Evolutionary conservation across 1,140 invertebrate species (phyloP), one percentile per base, ranked within the genome.

Genomic region (Drosophila santomea): DNA sequence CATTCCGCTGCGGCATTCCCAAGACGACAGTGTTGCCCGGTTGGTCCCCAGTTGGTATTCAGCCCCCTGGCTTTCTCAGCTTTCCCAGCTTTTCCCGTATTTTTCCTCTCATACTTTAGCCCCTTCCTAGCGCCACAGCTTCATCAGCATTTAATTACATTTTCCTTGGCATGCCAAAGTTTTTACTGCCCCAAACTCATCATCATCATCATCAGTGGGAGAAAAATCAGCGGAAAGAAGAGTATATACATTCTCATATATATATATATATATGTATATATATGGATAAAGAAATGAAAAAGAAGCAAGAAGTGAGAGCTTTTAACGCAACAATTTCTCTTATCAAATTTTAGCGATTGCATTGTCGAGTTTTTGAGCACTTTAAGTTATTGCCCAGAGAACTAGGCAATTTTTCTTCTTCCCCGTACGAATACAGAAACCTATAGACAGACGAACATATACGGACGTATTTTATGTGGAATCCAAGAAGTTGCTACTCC

Each of bases 61-160:
- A 36, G 28, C 57, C 8, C 35, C 38, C 36, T 15, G 48, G 20
- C 51, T 25, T 15, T 60, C 20, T 23, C 54, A 12, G n/a, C 43
- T 8, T 36, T 64, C 20, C 43, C 36, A 10, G 32, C 47, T 39
- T 39, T 39, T 39, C 43, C 11, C 36, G 12, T 12, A 38, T 17
- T 48, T 56, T 51, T 47, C 36, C 47, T 23, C 32, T 32, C 32
- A 25, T 36, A 25, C 52, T 56, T 72, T 56, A 28, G 15, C 61
- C 28, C 35, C 38, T 39, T n/a, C 8, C n/a, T 12, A 51, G 32
- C 3, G 41, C 48, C 48, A 8, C 55, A 52, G 78, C 74, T 66
- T 78, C 68, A 85, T 80, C 78, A 86, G 75, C 78, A 79, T 88
- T 86, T 86, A 86, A 86, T 78, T 88, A 88, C 82, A 83, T 64